Evolutionary conservation across 2,888 invertebrate species (phyloP).

Genomic region (Brachynemurus nebulosus): DNA sequence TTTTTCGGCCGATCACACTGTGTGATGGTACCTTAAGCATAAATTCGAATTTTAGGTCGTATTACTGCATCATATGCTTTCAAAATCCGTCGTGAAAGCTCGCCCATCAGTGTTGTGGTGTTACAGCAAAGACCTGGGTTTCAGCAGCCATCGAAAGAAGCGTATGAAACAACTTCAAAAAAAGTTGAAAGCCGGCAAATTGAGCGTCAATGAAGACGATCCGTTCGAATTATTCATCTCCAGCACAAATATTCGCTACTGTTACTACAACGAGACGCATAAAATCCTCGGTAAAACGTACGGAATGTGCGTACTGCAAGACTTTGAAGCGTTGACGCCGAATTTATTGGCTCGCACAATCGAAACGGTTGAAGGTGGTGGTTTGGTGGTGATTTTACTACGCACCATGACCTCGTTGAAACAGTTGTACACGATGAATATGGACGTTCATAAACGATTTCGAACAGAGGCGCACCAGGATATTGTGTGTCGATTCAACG

Average conservation of each 20-base stretch:
- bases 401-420: conserved; percentile 75
- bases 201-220: conserved; percentile 87
- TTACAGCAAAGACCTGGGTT: conserved; percentile 69
- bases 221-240: conserved; percentile 93
- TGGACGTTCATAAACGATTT: conserved; percentile 96
- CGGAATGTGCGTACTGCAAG: conserved; percentile 37
- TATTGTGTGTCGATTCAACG: conserved; percentile 90
- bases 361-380: conserved; percentile 94
- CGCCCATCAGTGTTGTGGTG: conserved; percentile 96
- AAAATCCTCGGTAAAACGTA: conserved; percentile 96
- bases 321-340: conserved; percentile 95
- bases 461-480: conserved; percentile 90
- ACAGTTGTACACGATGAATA: conserved; percentile 89
- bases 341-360: conserved; percentile 92
- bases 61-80: conserved; percentile 92
- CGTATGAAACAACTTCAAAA: conserved; percentile 68
- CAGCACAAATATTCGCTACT: conserved; percentile 91
- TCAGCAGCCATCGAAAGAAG: conserved; percentile 77
- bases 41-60: conserved; percentile 60
- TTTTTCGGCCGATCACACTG: too few relatives aligned
- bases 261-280: conserved; percentile 96
- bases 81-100: conserved; percentile 85
- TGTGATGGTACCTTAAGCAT: too few relatives aligned
- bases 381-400: conserved; percentile 72
- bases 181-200: conserved; percentile 76